Evolutionary conservation across 1,140 invertebrate genomes (phyloP).

Genomic region (Cyclina sinensis): DNA sequence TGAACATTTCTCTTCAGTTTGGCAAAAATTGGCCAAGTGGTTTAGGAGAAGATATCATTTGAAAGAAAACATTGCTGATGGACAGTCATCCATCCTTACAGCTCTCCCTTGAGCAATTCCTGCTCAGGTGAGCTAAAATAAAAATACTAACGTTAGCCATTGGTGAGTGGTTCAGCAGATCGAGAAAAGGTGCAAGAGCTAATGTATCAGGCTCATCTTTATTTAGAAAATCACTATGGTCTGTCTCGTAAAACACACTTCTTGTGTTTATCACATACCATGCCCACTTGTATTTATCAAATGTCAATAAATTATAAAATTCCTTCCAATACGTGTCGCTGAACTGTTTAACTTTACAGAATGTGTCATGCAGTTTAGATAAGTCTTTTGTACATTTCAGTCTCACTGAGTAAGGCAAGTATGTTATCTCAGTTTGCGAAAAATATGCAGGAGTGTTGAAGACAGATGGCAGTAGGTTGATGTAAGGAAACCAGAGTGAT

Average conservation of each 20-base stretch:
- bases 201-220: conserved; percentile 87
- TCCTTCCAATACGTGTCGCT: conserved; percentile 66
- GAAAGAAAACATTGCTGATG: too few species aligned
- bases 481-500: conserved; percentile 87
- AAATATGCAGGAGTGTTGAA: conserved; percentile 86
- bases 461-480: conserved; percentile 88
- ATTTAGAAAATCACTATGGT: conserved; percentile 58
- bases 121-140: too few species aligned
- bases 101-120: too few species aligned
- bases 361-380: conserved; percentile 58
- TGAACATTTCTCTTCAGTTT: too few species aligned
- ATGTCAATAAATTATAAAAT: conserved; percentile 66
- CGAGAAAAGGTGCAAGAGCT: conserved; percentile 92
- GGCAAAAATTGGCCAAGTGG: too few species aligned
- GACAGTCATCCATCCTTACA: too few species aligned
- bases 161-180: conserved; percentile 92
- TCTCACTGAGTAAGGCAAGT: conserved; percentile 87
- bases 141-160: conserved; percentile 84
- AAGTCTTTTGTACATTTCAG: conserved; percentile 81
- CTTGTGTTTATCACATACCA: conserved; percentile 93
- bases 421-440: conserved; percentile 70
- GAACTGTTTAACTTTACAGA: conserved; percentile 56
- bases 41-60: too few species aligned
- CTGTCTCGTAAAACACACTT: conserved; percentile 88
- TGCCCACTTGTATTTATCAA: conserved; percentile 86